Conservation (phyloP, 2,113 vertebrate genomes). For the Prunella fulvescens region DNA sequence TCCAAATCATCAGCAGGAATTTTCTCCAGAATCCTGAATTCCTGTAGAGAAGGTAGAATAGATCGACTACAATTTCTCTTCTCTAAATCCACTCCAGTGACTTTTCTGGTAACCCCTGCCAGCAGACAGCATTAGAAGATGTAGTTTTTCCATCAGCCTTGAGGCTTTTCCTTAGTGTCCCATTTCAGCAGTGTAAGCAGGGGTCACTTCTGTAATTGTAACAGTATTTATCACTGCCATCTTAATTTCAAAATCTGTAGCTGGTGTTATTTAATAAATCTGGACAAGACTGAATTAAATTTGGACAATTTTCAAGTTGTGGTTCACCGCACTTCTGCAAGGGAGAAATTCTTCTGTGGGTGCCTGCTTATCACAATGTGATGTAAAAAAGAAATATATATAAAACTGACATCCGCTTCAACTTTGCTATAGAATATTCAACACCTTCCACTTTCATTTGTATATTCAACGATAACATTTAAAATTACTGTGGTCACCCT, state of each 20-base stretch:
- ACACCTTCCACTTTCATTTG: slow-evolving; percentile 50
- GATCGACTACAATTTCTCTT: background rate
- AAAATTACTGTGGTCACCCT: slow-evolving; percentile 65
- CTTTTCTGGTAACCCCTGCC: background rate
- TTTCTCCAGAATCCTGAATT: background rate
- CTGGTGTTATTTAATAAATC: background rate
- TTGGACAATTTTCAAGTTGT: background rate
- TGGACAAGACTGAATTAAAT: background rate
- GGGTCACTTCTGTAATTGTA: background rate
- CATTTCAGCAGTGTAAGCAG: background rate
- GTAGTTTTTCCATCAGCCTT: background rate
- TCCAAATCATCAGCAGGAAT: background rate
- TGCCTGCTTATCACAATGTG: background rate
- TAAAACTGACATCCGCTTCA: background rate
- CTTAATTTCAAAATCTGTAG: background rate
- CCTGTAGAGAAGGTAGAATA: fast-evolving
- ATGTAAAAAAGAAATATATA: background rate
- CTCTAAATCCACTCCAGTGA: background rate
- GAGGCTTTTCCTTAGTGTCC: background rate
- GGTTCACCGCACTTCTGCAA: background rate
- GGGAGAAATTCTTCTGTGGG: background rate
- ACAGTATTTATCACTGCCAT: background rate
- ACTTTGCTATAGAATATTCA: slow-evolving; percentile 54
- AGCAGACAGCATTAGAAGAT: background rate
- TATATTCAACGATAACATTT: slow-evolving; percentile 33